Base-by-base conservation (phyloP, 2,113 vertebrate genomes). In the Hydropotes inermis region DNA sequence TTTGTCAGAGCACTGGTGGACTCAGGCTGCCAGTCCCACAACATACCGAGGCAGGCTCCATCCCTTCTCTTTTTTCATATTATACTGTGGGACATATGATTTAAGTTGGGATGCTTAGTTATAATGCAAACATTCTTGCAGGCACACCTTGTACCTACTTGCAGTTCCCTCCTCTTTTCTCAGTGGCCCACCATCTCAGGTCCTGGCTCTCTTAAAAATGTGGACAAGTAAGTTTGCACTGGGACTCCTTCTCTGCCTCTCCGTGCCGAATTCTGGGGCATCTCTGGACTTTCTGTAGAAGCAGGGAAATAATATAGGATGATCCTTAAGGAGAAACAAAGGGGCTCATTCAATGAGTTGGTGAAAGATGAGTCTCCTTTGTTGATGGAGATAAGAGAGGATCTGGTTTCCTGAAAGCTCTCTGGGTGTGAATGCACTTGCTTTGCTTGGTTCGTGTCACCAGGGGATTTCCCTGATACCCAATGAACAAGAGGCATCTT, bases 401-500 rank as follows among this genome's bases (percentile, higher is more conserved):
- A 96, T 98, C 45, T 88, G 94, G 93, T 98, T 98, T 97, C 98
- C 74, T 55, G 79, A 95, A 88, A 95, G 97, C 87, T 57, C 70
- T 76, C 97, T 98, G 98, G 98, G 98, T 97, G 98, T 98, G 95
- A 98, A 98, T 52, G 89, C 13, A 64, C 64, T 95, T 93, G 96
- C 91, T 97, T 95, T 96, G 50, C 91, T 84, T 88, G 91, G 85
- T 96, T 96, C 39, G 0, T 93, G 94, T 96, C 86, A 25, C 93
- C 87, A 96, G 94, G 70, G 94, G 91, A 87, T 92, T 96, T 97
- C 86, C 95, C 91, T 89, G 57, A 67, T 95, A 76, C 60, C 82
- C 76, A 45, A 5, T 88, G 87, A 95, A 67, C 43, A 58, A 88
- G 61, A 74, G 8, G 78, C 33, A 36, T 78, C 76, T 96, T 95